Evolutionary conservation across 2,113 vertebrate species (phyloP), one percentile per base, ranked within the genome.

Genomic region (Platichthys stellatus): DNA sequence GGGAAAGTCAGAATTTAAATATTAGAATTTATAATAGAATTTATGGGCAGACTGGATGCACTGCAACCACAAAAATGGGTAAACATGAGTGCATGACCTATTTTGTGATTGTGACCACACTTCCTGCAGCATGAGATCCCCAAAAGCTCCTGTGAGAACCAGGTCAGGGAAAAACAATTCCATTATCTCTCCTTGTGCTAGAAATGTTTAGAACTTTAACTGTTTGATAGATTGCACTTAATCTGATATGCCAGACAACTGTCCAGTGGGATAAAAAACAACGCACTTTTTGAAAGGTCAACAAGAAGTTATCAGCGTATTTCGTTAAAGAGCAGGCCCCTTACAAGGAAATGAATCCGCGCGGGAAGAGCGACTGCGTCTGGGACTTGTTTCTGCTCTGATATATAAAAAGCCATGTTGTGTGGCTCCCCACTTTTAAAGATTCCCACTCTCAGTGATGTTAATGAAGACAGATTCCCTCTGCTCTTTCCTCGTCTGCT

Each of bases 391-490:
- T 49, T 47, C 26, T 63, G 59, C 15, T 17, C 59, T n/a, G 21
- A 57, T 69, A 43, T 43, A 35, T 43, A 35, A 60, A 67, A 71
- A 40, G 17, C 59, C 1, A 1, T 38, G 21, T 31, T 68, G 6
- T 45, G 47, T 5, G 4, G 69, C 3, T 57, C 43, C 56, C 43
- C 23, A 63, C 26, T 53, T 77, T 63, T 43, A 63, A 73, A 35
- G 31, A 54, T 58, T 69, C 43, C 20, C 26, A 38, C 24, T 43
- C 40, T 21, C 20, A 24, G 9, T 28, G 51, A 59, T 73, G 69
- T 43, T 60, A 77, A 82, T 74, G 61, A 74, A 61, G 18, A 64
- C 69, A 35, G 53, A 74, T 70, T 57, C 51, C 2, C 28, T 64
- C 43, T 54, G 53, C 59, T 47, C 15, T 21, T 73, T 51, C 45